Base-by-base conservation (phyloP, 2,113 vertebrate genomes). In the Pelmatolapia mariae region DNA sequence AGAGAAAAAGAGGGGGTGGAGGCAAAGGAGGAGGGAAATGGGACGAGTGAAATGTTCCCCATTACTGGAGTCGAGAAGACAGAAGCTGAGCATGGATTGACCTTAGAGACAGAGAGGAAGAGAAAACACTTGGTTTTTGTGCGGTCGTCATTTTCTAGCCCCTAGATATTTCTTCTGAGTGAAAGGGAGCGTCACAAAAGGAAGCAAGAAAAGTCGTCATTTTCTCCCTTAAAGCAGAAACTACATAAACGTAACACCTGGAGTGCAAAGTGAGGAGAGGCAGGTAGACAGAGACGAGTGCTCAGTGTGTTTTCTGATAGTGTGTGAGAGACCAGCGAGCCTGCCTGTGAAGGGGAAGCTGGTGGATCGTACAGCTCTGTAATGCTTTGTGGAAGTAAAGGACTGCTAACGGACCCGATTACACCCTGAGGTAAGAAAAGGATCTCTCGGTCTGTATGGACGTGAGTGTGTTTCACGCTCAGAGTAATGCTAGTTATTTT, bases 341-440 rank as follows among this genome's bases (percentile, higher is more conserved):
- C 66, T 82, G 79, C 33, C 71, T 83, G 63, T 79, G 79, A 78
- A 88, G 33, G 79, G 83, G 85, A 85, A 81, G 80, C 83, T 76
- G 87, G 83, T 76, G 91, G 90, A 89, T 87, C 81, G 50, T 90
- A 87, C 82, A 54, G 86, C 93, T 92, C 86, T 80, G 91, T 93
- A 85, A 93, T 92, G 91, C 86, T 93, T 81, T 93, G 88, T 94
- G 95, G 92, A 94, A 84, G 52, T 89, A 82, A 36, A 83, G 82
- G 89, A 89, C 80, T 87, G 45, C 84, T 83, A 24, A 86, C 22
- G 86, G 91, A 94, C 89, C 89, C 43, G 85, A 91, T 92, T 93
- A 90, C 90, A 93, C 91, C 81, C 91, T 91, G 87, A 95, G 95
- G 95, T 95, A 95, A 91, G 95, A 89, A 10, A 52, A 8, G 43